Base-by-base conservation (phyloP, 2,113 vertebrate genomes). In the Cynoglossus semilaevis region DNA sequence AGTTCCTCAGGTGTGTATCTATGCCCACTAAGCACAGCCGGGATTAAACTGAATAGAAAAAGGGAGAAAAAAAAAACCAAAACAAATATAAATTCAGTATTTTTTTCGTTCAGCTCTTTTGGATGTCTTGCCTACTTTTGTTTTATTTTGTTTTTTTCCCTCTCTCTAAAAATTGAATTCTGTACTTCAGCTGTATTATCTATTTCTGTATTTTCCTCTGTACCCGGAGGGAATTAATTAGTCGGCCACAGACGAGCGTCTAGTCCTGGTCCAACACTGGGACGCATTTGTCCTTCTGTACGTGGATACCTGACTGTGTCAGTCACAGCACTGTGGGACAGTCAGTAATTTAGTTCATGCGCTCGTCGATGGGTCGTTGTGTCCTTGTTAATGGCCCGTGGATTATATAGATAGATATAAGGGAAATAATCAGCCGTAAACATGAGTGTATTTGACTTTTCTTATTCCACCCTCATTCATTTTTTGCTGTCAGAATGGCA, bases 171-270 rank as follows among this genome's bases (percentile, higher is more conserved):
- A 15, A 74, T 75, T 51, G 16, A 53, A 67, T 62, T 56, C 13
- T 7, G n/a, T 42, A 58, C 56, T 55, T 1, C 15, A 15, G 9
- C 35, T 40, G 59, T 37, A 36, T 44, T 70, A 41, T 65, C 18
- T 18, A 4, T 57, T 49, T 53, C 36, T 67, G 57, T 15, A 19
- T 36, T 42, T 42, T 15, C 63, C 51, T 40, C 6, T 53, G 17
- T 16, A 70, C 57, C 66, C 63, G 65, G 5, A 62, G 62, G 67
- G 74, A 77, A 78, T 69, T 81, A 71, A 83, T 86, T 81, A 78
- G 56, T 19, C 49, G 63, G 64, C 77, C 72, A 65, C 49, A 40
- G 47, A 77, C 69, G 60, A 74, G 34, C 51, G 52, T 15, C 47
- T 48, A 58, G 51, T n/a, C 43, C 48, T 12, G 41, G 53, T 60